Evolutionary conservation across 2,113 vertebrate genomes (phyloP).

Genomic region (Piprites chloris): DNA sequence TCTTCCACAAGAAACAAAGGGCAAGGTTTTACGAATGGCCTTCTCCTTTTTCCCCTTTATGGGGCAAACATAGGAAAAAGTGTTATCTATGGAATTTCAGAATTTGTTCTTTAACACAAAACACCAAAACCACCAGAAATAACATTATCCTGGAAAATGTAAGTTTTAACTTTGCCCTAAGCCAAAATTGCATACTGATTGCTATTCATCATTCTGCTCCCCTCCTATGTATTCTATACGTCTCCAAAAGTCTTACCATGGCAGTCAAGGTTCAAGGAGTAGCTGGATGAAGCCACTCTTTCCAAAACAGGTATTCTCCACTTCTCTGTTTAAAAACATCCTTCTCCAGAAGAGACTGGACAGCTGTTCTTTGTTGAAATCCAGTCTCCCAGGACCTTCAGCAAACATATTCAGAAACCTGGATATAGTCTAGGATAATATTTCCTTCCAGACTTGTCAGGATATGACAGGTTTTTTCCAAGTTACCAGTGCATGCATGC

Average conservation of each 20-base stretch:
- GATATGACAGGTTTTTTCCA: slow-evolving; percentile 11
- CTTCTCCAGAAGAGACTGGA: neutral
- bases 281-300: neutral
- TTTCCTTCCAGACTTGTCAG: neutral
- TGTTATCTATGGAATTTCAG: slow-evolving; percentile 45
- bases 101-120: slow-evolving; percentile 14
- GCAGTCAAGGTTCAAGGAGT: neutral
- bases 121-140: slow-evolving; percentile 56
- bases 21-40: neutral
- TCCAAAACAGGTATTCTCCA: slow-evolving; percentile 1
- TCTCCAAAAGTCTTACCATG: neutral
- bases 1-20: slow-evolving; percentile 54
- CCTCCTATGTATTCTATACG: neutral
- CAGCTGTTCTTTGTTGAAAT: slow-evolving; percentile 15
- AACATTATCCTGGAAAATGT: slow-evolving; percentile 30
- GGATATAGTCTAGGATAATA: neutral
- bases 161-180: slow-evolving; percentile 8
- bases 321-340: neutral
- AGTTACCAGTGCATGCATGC: neutral
- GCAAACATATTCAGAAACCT: slow-evolving; percentile 4
- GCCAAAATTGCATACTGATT: slow-evolving; percentile 23
- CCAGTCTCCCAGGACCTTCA: neutral
- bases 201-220: slow-evolving; percentile 12
- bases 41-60: neutral
- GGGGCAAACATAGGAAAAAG: slow-evolving; percentile 51